These are phyloP conservation scores for Dicycla oo DNA, from an alignment of 2,888 invertebrate species.

Conservation along the genomic window DNA sequence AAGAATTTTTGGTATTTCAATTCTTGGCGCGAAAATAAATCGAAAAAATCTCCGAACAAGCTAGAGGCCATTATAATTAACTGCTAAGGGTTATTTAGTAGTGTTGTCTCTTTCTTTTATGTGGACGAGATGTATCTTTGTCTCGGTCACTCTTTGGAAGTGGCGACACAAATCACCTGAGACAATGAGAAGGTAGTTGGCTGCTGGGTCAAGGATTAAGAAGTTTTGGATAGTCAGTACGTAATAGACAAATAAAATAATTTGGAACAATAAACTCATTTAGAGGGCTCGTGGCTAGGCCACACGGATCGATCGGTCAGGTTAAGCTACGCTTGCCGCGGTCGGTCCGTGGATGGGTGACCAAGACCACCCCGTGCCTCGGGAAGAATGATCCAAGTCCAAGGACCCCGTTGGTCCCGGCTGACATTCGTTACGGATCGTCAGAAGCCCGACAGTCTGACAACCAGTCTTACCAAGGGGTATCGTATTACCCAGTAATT, in stretches of 20 bases:
- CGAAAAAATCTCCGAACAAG: conserved; percentile 78
- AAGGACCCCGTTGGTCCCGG: too few species aligned
- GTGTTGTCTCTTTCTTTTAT: conserved; percentile 67
- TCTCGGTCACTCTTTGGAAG: conserved; percentile 65
- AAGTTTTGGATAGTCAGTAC: conserved; percentile 50
- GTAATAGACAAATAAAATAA: neutral
- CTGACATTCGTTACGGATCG: too few species aligned
- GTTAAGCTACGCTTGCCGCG: too few species aligned
- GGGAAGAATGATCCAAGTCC: too few species aligned
- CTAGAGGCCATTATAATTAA: conserved; percentile 85
- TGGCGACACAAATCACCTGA: conserved; percentile 82
- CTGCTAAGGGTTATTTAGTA: conserved; percentile 69
- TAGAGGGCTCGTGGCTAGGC: too few species aligned
- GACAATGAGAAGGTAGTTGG: conserved; percentile 83
- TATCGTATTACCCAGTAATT: too few species aligned
- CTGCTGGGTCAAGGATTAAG: conserved; percentile 60
- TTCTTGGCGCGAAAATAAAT: conserved; percentile 77
- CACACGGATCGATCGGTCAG: too few species aligned
- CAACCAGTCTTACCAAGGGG: too few species aligned
- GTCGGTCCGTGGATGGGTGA: too few species aligned
- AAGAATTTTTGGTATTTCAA: conserved; percentile 78
- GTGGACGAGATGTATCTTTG: conserved; percentile 53
- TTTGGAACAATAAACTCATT: too few species aligned
- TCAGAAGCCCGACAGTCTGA: too few species aligned
- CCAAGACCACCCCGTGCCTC: too few species aligned